Evolutionary conservation across 2,113 vertebrate genomes (phyloP), one percentile per base, ranked within the genome.

Genomic region (Osmerus eperlanus): DNA sequence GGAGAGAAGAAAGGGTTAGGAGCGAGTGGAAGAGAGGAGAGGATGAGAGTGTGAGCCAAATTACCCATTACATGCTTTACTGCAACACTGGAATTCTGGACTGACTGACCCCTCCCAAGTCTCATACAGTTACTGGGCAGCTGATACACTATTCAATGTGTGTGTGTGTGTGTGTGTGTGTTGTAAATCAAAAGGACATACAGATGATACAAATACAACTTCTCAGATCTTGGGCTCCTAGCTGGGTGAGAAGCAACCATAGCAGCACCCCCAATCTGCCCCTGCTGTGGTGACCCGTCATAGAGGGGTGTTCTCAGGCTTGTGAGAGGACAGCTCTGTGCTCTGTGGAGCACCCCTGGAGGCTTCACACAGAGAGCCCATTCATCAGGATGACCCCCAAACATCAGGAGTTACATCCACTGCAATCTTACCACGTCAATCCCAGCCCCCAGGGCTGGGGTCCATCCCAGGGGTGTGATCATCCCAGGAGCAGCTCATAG

Each of bases 41-140:
- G 52, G 54, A 60, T 41, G 59, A 0, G 72, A 71, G 59, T 3
- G n/a, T 62, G 70, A 29, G 84, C 83, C 82, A 86, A 89, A 70
- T 72, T 71, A 67, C 78, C 76, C 84, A 87, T 89, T 88, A 85
- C 83, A 87, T 82, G 89, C 86, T 83, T 81, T 85, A 64, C 77
- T 91, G 89, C 78, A 84, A 59, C 73, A 64, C 59, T 82, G 87
- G 85, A 91, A 89, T 90, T 81, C 72, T 74, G 82, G 78, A 73
- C 80, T 79, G 77, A 16, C 74, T 70, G 84, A 84, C 82, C 86
- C 77, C 74, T 11, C 60, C 67, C 19, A 21, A 3, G 67, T 55
- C 23, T 23, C 21, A 64, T 71, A 19, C 29, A 7, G 28, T 63
- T 12, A 36, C 25, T n/a, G 59, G 18, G 32, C 58, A 68, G 54